Percentiles rank a stretch among this genome's conserved stretches.
Evolutionary conservation across 2,797 vertebrate species (phyloP).

Genomic region (Botia kubotai): DNA sequence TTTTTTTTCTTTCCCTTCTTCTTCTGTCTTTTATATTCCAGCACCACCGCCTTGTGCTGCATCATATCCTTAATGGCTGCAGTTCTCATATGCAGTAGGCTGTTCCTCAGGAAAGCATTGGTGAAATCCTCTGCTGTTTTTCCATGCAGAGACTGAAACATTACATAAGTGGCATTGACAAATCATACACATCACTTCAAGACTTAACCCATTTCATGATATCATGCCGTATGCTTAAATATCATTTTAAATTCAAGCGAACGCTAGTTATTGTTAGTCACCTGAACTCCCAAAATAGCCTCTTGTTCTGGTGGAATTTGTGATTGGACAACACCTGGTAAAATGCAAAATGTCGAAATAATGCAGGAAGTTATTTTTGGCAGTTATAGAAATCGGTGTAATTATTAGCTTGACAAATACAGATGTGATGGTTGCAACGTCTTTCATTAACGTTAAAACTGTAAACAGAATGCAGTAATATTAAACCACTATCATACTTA

Average conservation of each 20-base stretch:
- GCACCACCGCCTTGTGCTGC: conserved; percentile 81
- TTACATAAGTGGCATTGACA: background rate
- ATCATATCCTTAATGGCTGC: conserved; percentile 68
- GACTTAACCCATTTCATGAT: background rate
- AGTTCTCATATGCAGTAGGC: conserved; percentile 66
- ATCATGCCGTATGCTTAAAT: background rate
- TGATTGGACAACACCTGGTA: conserved; percentile 10
- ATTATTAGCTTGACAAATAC: background rate
- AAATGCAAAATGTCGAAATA: background rate
- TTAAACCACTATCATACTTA: conserved; percentile 3
- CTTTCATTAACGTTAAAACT: background rate
- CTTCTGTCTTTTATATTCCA: conserved; percentile 73
- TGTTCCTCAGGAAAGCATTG: conserved; percentile 80
- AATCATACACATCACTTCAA: background rate
- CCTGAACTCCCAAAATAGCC: conserved; percentile 35
- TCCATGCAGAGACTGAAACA: conserved; percentile 67
- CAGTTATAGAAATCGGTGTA: background rate
- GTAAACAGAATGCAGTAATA: background rate
- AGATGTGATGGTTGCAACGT: background rate
- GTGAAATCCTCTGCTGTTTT: conserved; percentile 78
- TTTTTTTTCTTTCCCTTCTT: conserved; percentile 71
- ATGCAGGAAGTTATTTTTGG: background rate
- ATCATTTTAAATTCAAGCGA: background rate
- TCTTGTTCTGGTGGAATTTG: conserved; percentile 19
- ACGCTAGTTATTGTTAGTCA: background rate